Evolutionary conservation across 1,140 invertebrate species (phyloP).

Genomic region (Drosophila littoralis): DNA sequence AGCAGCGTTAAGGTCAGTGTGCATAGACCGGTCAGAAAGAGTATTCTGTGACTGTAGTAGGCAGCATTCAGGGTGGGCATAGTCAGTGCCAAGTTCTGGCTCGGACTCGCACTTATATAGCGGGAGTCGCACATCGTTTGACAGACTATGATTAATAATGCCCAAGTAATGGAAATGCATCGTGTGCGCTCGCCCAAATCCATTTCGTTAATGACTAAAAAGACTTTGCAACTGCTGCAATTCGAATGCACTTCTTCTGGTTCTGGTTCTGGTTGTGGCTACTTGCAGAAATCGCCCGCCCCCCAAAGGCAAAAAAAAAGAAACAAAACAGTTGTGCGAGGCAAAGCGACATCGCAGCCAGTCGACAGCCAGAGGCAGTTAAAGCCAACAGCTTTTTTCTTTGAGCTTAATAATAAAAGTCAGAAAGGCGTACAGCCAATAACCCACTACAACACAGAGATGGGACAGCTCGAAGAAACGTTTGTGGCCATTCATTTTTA

Average conservation of each 20-base stretch:
- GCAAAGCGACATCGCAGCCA: constrained; percentile 21
- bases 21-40: constrained; percentile 32
- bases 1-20: constrained; percentile 28
- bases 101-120: constrained; percentile 10
- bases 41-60: constrained; percentile 18
- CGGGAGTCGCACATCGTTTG: constrained; percentile 19
- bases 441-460: too few relatives aligned
- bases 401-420: neutral
- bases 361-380: neutral
- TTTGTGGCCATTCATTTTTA: too few relatives aligned
- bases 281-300: neutral
- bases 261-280: neutral
- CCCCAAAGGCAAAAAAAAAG: neutral
- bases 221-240: constrained; percentile 3
- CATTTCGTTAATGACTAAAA: constrained; percentile 66
- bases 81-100: constrained; percentile 2
- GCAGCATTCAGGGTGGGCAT: neutral
- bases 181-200: constrained; percentile 47
- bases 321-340: constrained; percentile 36
- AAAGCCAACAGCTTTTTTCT: neutral
- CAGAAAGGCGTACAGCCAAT: too few relatives aligned
- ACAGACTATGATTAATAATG: constrained; percentile 45
- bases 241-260: neutral
- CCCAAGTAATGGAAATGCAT: constrained; percentile 53
- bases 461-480: too few relatives aligned